Percentiles rank a stretch among this genome's conserved stretches.
Conservation (phyloP, 2,888 invertebrate genomes). For the Leptinotarsa tumamoca region DNA sequence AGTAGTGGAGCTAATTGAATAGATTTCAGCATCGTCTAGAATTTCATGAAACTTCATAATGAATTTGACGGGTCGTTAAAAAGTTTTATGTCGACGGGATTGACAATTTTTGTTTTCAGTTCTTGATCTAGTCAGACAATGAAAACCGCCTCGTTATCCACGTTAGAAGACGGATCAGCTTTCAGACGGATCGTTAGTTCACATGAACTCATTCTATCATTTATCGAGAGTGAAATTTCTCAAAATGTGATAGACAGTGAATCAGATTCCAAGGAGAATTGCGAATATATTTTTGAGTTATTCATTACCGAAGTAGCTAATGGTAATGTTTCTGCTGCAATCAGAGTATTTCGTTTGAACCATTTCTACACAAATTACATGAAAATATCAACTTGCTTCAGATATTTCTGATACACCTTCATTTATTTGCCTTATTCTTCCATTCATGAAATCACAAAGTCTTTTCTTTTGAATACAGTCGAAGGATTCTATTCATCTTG, state of each 20-base stretch:
- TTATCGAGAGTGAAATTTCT: background rate
- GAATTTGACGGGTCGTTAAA: constrained; percentile 19
- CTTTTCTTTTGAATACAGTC: no score
- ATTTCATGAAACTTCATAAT: constrained; percentile 32
- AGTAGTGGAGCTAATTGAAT: constrained; percentile 27
- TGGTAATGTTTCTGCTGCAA: no score
- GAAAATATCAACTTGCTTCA: no score
- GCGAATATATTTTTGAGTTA: no score
- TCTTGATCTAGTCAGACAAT: constrained; percentile 21
- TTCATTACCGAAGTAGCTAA: no score
- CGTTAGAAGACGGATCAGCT: background rate
- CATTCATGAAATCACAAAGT: no score
- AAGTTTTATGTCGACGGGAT: constrained; percentile 24
- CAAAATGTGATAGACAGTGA: background rate
- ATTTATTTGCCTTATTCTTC: no score
- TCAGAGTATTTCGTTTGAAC: no score
- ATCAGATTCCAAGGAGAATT: no score
- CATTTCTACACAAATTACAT: no score
- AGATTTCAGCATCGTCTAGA: constrained; percentile 27
- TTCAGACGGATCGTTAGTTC: background rate
- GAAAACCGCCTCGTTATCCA: background rate
- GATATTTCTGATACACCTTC: no score
- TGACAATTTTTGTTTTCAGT: constrained; percentile 29
- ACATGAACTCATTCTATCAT: background rate
- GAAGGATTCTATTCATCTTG: no score